These are phyloP conservation scores for Platynereis dumerilii DNA, from an alignment of 2,888 invertebrate species.

Conservation along the genomic window DNA sequence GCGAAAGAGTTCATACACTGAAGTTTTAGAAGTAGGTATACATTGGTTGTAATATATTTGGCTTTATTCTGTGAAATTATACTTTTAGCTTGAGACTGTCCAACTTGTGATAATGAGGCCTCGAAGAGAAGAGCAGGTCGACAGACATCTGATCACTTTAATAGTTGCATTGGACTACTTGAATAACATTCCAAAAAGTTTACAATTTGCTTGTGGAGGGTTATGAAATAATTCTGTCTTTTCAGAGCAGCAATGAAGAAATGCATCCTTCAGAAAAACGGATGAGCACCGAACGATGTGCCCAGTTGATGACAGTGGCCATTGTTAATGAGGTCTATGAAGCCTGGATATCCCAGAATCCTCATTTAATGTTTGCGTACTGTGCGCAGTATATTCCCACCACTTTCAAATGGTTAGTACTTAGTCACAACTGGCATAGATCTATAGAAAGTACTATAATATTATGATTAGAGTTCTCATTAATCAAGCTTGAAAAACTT, in stretches of 20 bases:
- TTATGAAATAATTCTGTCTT: too few relatives aligned
- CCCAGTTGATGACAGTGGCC: constrained; percentile 65
- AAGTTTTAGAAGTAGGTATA: constrained; percentile 67
- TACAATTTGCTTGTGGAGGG: background rate
- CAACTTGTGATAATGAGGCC: too few relatives aligned
- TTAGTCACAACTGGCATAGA: too few relatives aligned
- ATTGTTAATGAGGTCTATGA: constrained; percentile 69
- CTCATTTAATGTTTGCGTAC: constrained; percentile 70
- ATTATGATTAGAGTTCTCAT: too few relatives aligned
- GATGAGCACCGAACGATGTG: constrained; percentile 67
- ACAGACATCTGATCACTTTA: too few relatives aligned
- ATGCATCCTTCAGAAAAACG: constrained; percentile 40
- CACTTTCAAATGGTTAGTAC: constrained; percentile 3
- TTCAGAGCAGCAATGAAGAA: constrained; percentile 8
- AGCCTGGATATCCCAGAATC: constrained; percentile 76
- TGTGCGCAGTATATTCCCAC: constrained; percentile 70
- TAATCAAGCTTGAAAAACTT: too few relatives aligned
- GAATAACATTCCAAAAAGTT: background rate
- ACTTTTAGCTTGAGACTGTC: too few relatives aligned
- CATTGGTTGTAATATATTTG: too few relatives aligned
- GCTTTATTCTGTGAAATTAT: too few relatives aligned
- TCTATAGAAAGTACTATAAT: too few relatives aligned
- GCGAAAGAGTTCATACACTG: constrained; percentile 74
- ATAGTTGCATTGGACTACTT: too few relatives aligned
- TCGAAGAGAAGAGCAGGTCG: too few relatives aligned